Evolutionary conservation across 2,113 vertebrate genomes (phyloP), one percentile per base, ranked within the genome.

Genomic region (Thalassarche chlororhynchos): DNA sequence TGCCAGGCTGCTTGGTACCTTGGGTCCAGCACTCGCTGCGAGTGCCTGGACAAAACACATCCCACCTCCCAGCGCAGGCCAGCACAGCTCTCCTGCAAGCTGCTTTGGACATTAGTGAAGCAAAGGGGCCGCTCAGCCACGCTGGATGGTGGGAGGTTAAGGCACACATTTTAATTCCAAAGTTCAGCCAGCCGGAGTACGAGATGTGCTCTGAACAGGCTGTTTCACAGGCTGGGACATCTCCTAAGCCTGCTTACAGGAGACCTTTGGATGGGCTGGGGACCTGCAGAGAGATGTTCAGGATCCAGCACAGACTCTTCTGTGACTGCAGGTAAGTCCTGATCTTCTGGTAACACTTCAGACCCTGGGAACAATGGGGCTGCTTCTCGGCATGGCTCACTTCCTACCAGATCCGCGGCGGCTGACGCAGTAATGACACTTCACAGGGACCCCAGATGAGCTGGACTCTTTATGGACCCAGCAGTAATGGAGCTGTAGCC

Each of bases 111-210:
- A 0, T 3, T 1, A 31, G n/a, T 0, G 5, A 65, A 78, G 92
- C 34, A 5, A 17, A 8, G 11, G 52, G 62, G 70, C 72, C 1
- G 21, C 89, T 64, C 2, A 3, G 83, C 89, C 64, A 2, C 13
- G 11, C 61, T 1, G 0, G 54, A 8, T 23, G 76, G 54, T 32
- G 58, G 42, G 51, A 87, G 60, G 55, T 93, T 97, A 98, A 98
- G 97, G 97, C 97, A 97, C 96, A 93, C 91, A 86, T 54, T 96
- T 90, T 17, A 64, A 90, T 88, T 87, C 93, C 86, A 70, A 92
- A 80, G 28, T 87, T 71, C 69, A 90, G 65, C 71, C 36, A n/a
- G 44, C 4, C 2, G 10, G 76, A 94, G 68, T 15, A 49, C 0
- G 0, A 76, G 70, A 40, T 0, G 1, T 42, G 90, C 64, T 89